Evolutionary conservation across 2,113 vertebrate species (phyloP).

Genomic region (Tragulus kanchil): DNA sequence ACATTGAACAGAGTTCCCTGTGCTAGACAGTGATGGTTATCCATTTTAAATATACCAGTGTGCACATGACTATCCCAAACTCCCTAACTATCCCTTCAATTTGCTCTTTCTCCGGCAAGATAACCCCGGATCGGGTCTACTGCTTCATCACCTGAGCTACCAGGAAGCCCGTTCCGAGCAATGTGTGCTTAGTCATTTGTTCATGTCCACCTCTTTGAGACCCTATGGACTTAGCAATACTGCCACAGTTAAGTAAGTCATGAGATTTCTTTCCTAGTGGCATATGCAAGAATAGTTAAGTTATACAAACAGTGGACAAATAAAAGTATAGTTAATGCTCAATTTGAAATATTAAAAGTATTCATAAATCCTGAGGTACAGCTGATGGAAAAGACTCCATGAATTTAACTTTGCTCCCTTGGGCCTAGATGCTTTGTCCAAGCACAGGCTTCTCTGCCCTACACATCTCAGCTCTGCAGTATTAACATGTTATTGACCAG

Average conservation of each 20-base stretch:
- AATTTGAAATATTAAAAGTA: not conserved
- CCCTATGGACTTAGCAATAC: too few species aligned
- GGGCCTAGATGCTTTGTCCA: not conserved
- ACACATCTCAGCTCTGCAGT: too few species aligned
- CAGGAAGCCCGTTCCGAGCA: not conserved
- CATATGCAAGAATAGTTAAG: not conserved
- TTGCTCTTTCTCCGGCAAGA: too few species aligned
- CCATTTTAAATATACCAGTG: not conserved
- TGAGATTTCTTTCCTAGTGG: not conserved
- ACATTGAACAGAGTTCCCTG: not conserved
- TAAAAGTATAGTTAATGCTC: not conserved
- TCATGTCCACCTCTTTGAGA: too few species aligned
- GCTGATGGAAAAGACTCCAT: not conserved
- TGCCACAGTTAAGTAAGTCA: not conserved
- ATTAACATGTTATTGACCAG: not conserved
- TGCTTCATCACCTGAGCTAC: not conserved
- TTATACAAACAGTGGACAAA: not conserved
- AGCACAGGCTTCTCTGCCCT: rapidly evolving
- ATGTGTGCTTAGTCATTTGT: not conserved
- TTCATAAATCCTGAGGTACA: not conserved
- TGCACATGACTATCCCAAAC: not conserved
- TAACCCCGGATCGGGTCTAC: not conserved
- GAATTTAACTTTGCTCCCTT: not conserved
- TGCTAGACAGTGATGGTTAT: not conserved
- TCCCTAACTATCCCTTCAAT: not conserved